Evolutionary conservation across 2,113 vertebrate species (phyloP).

Genomic region (Rhynchopsitta pachyrhyncha): DNA sequence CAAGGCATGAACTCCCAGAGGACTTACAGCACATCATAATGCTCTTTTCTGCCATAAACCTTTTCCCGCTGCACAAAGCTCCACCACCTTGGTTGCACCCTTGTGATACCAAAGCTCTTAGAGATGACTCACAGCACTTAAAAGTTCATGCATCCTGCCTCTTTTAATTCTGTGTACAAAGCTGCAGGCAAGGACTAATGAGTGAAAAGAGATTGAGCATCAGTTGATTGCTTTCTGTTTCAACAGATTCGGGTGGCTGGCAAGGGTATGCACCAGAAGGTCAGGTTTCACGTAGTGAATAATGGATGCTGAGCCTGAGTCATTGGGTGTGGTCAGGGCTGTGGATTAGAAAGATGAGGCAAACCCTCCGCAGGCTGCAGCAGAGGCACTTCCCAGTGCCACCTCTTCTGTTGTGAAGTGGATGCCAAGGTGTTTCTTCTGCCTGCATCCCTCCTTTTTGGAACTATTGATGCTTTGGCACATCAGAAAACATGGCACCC

Average conservation of each 20-base stretch:
- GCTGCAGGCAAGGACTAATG: neutral
- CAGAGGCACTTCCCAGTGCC: neutral
- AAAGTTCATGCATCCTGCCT: neutral
- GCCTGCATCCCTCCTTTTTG: neutral
- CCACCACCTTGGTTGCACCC: neutral
- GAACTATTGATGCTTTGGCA: neutral
- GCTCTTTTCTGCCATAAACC: neutral
- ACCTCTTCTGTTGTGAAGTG: neutral
- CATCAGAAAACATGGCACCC: neutral
- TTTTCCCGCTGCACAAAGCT: neutral
- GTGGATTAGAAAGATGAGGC: neutral
- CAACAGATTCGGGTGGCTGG: neutral
- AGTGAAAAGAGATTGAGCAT: slow-evolving; percentile 16
- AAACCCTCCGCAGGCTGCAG: neutral
- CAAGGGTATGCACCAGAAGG: neutral
- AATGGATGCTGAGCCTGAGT: slow-evolving; percentile 43
- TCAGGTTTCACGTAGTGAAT: neutral
- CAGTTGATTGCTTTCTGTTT: slow-evolving; percentile 8
- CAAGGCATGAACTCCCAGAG: neutral
- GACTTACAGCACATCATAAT: neutral
- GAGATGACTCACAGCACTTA: neutral
- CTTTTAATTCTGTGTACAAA: neutral
- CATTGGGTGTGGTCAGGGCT: slow-evolving; percentile 33
- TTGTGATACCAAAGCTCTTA: neutral
- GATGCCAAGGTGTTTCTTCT: neutral